phyloP scores from a whole-genome alignment of 2,113 vertebrate genomes.

The Siniperca knerii region DNA sequence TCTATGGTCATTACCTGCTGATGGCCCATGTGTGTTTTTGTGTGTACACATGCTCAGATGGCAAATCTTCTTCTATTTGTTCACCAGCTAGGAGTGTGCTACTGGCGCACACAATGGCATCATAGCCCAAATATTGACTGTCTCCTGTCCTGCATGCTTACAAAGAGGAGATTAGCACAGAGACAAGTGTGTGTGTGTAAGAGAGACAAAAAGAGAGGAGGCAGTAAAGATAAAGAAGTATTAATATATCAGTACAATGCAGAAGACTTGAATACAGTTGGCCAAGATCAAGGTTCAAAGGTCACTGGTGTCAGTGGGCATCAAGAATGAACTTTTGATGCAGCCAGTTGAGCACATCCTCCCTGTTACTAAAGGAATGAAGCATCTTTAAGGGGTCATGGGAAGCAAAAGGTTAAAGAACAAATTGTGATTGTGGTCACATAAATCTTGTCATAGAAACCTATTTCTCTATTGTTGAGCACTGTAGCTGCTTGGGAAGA shows the following conservation, averaged over 20 bases:
- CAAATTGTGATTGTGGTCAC: slow-evolving; percentile 16
- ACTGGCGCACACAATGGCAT: slow-evolving; percentile 48
- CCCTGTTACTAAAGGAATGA: slow-evolving; percentile 5
- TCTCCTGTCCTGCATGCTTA: slow-evolving; percentile 51
- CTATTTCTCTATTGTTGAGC: slow-evolving; percentile 36
- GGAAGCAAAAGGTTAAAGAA: slow-evolving; percentile 34
- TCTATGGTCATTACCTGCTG: slow-evolving; percentile 41
- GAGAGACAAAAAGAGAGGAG: not conserved
- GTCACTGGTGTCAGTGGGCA: slow-evolving; percentile 10
- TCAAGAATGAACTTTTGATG: slow-evolving; percentile 17
- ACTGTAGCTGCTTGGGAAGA: slow-evolving; percentile 7
- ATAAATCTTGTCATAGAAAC: slow-evolving; percentile 33
- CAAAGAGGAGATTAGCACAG: slow-evolving; percentile 19
- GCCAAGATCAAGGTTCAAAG: slow-evolving; percentile 43
- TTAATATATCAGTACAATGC: slow-evolving; percentile 17
- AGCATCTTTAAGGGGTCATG: slow-evolving; percentile 5
- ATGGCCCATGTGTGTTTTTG: slow-evolving; percentile 28
- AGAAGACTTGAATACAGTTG: not conserved
- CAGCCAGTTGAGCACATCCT: not conserved
- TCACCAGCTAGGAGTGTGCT: slow-evolving; percentile 50
- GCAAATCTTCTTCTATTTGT: slow-evolving; percentile 60
- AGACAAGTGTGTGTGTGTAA: not conserved
- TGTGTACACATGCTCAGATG: slow-evolving; percentile 28
- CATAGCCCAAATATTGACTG: slow-evolving; percentile 72
- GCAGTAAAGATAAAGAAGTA: not conserved